phyloP scores from a whole-genome alignment of 1,140 invertebrate genomes.

The Capitella teleta region DNA sequence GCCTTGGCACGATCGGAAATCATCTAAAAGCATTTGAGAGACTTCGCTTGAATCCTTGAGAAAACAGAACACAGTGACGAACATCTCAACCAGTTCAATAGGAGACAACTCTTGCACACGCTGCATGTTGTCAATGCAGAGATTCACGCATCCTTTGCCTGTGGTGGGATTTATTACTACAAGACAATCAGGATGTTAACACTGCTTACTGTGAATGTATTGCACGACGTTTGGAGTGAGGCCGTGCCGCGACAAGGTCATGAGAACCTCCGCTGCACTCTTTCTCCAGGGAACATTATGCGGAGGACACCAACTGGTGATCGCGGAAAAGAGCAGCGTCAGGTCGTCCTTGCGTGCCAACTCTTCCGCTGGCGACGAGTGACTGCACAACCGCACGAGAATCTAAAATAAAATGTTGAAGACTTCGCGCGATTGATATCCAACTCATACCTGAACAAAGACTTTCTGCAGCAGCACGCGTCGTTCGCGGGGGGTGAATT shows the following conservation, averaged over 20 bases:
- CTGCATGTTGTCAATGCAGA: constrained; percentile 96
- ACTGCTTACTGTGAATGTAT: constrained; percentile 86
- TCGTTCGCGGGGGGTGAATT: constrained; percentile 81
- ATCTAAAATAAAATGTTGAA: constrained; percentile 49
- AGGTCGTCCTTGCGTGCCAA: constrained; percentile 92
- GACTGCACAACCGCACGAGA: constrained; percentile 83
- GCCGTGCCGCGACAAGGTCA: constrained; percentile 86
- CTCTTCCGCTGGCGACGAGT: constrained; percentile 82
- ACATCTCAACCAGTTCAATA: constrained; percentile 95
- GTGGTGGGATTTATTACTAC: constrained; percentile 28
- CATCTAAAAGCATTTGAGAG: constrained; percentile 84
- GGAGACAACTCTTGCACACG: constrained; percentile 74
- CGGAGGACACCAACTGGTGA: constrained; percentile 83
- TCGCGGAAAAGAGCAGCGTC: constrained; percentile 86
- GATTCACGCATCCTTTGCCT: constrained; percentile 89
- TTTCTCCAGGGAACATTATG: constrained; percentile 94
- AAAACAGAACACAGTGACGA: constrained; percentile 95
- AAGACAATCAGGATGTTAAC: background rate
- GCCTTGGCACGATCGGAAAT: constrained; percentile 87
- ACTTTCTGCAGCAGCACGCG: constrained; percentile 88
- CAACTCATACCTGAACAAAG: constrained; percentile 70
- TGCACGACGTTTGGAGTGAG: constrained; percentile 81
- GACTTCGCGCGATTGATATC: background rate
- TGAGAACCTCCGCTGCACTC: constrained; percentile 88
- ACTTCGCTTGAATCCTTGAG: constrained; percentile 97